Evolutionary conservation across 2,113 vertebrate species (phyloP).

Genomic region (Mustelus asterias): DNA sequence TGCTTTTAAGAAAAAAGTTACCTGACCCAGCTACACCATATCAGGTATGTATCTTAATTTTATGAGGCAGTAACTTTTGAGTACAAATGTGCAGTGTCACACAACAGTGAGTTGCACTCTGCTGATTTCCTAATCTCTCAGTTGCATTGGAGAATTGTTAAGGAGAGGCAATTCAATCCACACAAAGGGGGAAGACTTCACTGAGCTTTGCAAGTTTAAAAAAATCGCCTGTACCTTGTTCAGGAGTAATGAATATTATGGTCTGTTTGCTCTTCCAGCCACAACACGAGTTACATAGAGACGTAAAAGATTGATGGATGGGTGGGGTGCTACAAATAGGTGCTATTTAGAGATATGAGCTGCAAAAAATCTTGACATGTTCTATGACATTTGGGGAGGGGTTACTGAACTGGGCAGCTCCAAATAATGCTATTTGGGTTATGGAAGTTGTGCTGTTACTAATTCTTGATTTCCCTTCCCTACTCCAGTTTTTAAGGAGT

Average conservation of each 20-base stretch:
- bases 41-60: not conserved
- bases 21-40: not conserved
- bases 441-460: not conserved
- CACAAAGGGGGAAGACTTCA: not conserved
- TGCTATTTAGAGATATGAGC: not conserved
- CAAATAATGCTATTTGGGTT: not conserved
- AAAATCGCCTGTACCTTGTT: not conserved
- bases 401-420: not conserved
- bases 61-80: not conserved
- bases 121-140: not conserved
- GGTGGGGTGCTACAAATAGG: not conserved
- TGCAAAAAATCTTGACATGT: not conserved
- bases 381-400: not conserved
- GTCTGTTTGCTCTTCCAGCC: not conserved
- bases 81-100: not conserved
- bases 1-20: not conserved
- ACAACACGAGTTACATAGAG: not conserved
- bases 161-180: not conserved
- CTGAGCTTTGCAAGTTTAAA: not conserved
- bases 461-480: not conserved
- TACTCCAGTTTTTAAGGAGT: conserved; percentile 83
- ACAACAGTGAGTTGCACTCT: not conserved
- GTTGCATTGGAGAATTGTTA: not conserved
- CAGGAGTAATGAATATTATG: not conserved
- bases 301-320: not conserved